Evolutionary conservation across 2,888 invertebrate genomes (phyloP).

Genomic region (Himalopsyche kuldschensis): DNA sequence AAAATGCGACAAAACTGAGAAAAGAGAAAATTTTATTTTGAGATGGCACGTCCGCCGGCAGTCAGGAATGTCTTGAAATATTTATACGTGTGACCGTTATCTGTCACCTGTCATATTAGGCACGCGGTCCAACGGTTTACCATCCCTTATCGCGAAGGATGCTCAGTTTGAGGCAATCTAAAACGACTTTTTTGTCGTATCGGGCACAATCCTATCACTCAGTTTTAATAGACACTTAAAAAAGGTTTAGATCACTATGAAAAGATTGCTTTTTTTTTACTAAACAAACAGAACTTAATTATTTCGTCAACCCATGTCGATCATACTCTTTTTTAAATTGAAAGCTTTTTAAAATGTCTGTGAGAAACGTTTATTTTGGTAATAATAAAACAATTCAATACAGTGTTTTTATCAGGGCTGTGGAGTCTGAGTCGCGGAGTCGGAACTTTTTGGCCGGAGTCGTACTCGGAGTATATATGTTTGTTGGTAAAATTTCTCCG

Average conservation of each 20-base stretch:
- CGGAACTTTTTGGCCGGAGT: no score
- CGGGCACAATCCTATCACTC: background rate
- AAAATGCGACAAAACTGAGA: background rate
- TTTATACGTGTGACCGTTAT: slow-evolving; percentile 1
- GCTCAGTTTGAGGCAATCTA: background rate
- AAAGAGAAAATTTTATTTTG: background rate
- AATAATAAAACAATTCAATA: no score
- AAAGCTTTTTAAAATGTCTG: no score
- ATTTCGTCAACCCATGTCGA: no score
- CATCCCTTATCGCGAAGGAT: background rate
- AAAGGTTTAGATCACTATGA: background rate
- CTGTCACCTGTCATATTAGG: slow-evolving; percentile 1
- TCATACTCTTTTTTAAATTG: no score
- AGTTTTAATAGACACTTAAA: background rate
- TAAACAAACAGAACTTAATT: no score
- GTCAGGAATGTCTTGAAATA: background rate
- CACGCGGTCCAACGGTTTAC: background rate
- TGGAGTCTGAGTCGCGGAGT: no score
- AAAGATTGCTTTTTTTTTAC: no score
- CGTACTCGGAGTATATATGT: no score
- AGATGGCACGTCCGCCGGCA: background rate
- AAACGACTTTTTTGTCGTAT: background rate
- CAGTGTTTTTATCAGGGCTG: no score
- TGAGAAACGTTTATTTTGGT: no score
- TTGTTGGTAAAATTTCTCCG: no score